Conservation (phyloP, 2,888 invertebrate species). For the Pyralis farinalis region DNA sequence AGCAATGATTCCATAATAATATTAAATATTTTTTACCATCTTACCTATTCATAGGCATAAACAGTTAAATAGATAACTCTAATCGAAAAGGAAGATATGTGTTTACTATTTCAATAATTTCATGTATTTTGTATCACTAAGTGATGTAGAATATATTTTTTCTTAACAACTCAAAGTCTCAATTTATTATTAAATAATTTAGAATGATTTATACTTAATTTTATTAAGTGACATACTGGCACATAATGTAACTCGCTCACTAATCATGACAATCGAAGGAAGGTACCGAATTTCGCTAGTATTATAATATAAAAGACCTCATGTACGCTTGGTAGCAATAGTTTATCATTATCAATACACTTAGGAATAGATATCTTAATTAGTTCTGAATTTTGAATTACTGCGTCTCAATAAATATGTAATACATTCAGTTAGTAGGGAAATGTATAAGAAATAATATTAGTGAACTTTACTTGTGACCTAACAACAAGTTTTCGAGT, state of each 20-base stretch:
- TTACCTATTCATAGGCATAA: slow-evolving; percentile 53
- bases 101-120: slow-evolving; percentile 47
- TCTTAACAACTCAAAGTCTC: slow-evolving; percentile 29
- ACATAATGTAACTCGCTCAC: slow-evolving; percentile 4
- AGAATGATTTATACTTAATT: slow-evolving; percentile 63
- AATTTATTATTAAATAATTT: slow-evolving; percentile 37
- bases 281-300: not conserved
- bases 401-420: no score
- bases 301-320: no score
- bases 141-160: slow-evolving; percentile 38
- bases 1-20: slow-evolving; percentile 32
- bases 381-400: no score
- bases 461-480: not conserved
- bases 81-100: slow-evolving; percentile 66
- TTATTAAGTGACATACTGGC: slow-evolving; percentile 52
- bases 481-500: not conserved
- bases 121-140: slow-evolving; percentile 52
- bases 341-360: no score
- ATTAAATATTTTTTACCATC: slow-evolving; percentile 34
- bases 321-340: no score
- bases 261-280: not conserved
- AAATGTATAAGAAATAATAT: no score
- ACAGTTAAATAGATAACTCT: slow-evolving; percentile 39
- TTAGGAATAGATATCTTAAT: no score
- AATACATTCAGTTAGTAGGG: no score